Conservation (phyloP, 2,113 vertebrate genomes). For the Pholis gunnellus region DNA sequence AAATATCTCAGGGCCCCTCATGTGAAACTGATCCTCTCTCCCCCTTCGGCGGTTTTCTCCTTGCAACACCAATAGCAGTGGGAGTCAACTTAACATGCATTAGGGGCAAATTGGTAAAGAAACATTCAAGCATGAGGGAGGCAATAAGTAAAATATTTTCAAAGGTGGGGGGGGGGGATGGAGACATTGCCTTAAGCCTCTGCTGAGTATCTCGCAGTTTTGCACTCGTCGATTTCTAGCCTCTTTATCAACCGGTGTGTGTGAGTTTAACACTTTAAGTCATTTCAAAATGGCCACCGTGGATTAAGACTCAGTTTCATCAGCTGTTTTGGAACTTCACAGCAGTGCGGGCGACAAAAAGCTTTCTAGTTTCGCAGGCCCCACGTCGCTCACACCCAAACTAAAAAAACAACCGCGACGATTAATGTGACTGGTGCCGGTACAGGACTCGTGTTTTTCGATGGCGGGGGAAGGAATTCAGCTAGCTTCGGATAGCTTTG, state of each 20-base stretch:
- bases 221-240: neutral
- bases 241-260: neutral
- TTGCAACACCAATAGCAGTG: constrained; percentile 69
- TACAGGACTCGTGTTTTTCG: neutral
- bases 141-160: constrained; percentile 74
- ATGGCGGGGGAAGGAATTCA: constrained; percentile 51
- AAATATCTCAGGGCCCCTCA: constrained; percentile 82
- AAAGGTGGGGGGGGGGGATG: constrained; percentile 47
- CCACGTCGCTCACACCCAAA: neutral
- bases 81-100: constrained; percentile 81
- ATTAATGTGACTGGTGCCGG: neutral
- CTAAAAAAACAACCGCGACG: neutral
- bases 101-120: constrained; percentile 81
- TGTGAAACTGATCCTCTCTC: constrained; percentile 83
- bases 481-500: constrained; percentile 21
- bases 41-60: constrained; percentile 68
- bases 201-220: constrained; percentile 46
- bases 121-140: constrained; percentile 72
- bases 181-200: constrained; percentile 58
- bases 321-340: neutral
- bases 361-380: neutral
- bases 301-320: neutral
- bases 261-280: neutral
- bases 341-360: neutral
- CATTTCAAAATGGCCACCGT: neutral